Evolutionary conservation across 2,888 invertebrate genomes (phyloP), one percentile per base, ranked within the genome.

Genomic region (Abrostola tripartita): DNA sequence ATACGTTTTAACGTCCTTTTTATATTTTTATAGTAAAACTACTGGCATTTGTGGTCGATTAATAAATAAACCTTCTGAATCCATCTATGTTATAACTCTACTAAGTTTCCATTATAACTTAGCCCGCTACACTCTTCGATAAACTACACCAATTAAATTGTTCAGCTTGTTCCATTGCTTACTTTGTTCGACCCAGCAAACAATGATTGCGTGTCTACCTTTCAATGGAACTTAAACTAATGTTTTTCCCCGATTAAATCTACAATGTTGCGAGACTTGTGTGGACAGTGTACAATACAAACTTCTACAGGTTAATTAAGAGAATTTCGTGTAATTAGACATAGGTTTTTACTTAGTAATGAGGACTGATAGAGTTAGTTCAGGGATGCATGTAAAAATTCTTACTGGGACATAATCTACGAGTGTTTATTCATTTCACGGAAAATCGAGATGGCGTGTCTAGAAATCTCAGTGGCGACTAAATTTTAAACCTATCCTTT

Each of bases 301-400:
- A 65, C 58, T 66, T 71, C 71, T 69, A 61, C 35, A 59, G 47
- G 54, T 69, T 78, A 78, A 78, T 78, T 78, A 79, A 76, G 72
- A 65, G 72, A 70, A 68, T 72, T 72, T 74, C 61, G 47, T 72
- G 74, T 78, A 78, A 78, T 79, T 77, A 78, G 79, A 78, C 77
- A 70, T 74, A 72, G 66, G 70, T 77, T 78, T 79, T 77, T 74
- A 70, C 64, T 62, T 68, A 51, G 57, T 77, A 79, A 79, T 74
- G 74, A 74, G 68, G 11, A 62, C 69, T 66, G 74, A 78, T 78
- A 76, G 65, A 55, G 52, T 51, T 44, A 5, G 44, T 71, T 56
- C 44, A 51, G 50, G 52, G 36, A 50, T 50, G 24, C 36, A 60
- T 56, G 50, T 70, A 66, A 74, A 74, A 57, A 64, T 76, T 51